Conservation (phyloP, 2,113 vertebrate species). For the Sceloporus tristichus region DNA sequence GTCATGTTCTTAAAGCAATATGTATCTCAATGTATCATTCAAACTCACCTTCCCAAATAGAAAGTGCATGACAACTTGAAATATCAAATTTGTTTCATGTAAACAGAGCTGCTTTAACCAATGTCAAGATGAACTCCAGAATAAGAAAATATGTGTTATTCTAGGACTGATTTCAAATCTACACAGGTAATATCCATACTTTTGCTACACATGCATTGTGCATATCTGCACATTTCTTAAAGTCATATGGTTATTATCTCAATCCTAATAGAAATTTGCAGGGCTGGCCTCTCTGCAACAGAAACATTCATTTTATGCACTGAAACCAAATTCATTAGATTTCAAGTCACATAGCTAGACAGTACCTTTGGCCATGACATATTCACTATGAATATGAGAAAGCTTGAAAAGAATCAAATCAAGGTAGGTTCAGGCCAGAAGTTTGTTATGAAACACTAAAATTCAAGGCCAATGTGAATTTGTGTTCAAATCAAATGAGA, state of each 20-base stretch:
- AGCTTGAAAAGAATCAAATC: neutral
- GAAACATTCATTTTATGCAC: slow-evolving; percentile 21
- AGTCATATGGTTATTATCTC: slow-evolving; percentile 22
- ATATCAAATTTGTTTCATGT: neutral
- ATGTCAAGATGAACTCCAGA: neutral
- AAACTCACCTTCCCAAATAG: neutral
- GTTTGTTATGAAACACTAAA: slow-evolving; percentile 3
- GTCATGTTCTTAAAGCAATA: neutral
- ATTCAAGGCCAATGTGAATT: neutral
- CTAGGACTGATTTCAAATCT: neutral
- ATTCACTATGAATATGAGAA: slow-evolving; percentile 3
- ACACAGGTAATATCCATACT: no score
- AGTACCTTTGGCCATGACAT: slow-evolving; percentile 11
- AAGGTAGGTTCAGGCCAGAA: neutral
- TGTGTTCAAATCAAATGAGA: neutral
- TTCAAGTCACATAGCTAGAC: slow-evolving; percentile 22
- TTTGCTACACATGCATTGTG: neutral
- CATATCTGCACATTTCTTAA: neutral
- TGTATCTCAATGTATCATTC: neutral
- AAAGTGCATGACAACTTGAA: neutral
- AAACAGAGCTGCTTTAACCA: neutral
- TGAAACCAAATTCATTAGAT: slow-evolving; percentile 23
- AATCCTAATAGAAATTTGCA: slow-evolving; percentile 30
- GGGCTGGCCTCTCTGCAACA: slow-evolving; percentile 3
- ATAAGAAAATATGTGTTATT: neutral